Evolutionary conservation across 64 coral and sea anemone species (phyloP), one percentile per base, ranked within the genome.

Genomic region (Pocillopora verrucosa): DNA sequence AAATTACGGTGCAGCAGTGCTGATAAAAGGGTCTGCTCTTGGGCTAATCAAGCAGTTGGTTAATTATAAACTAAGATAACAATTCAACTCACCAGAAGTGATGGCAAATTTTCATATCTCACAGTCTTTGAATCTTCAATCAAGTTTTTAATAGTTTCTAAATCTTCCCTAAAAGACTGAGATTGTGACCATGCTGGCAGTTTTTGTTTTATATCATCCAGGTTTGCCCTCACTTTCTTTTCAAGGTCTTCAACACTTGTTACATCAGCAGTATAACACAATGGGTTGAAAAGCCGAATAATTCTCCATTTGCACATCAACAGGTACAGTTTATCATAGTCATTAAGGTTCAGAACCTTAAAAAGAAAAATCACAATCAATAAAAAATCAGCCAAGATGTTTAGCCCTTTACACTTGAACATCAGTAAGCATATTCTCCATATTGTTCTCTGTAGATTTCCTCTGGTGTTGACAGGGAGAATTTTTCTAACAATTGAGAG

Each of bases 281-380:
- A 57, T 0, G 63, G 63, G 64, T 85, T 85, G 65, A 85, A 85
- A 37, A 85, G 16, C 22, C 65, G 36, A 24, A 26, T 38, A 3
- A 85, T 10, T n/a, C 30, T 85, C 82, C 82, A 85, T 72, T 85
- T 85, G 45, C 37, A 85, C 82, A 85, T 85, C 22, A 85, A 45
- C 17, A 85, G 34, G 36, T 85, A 85, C 56, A 85, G 37, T 65
- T 85, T 85, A 41, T 85, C 82, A 56, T 85, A 85, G 38, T 41
- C 36, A 72, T 85, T 85, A 20, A 85, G 82, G 19, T 70, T 20
- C 20, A 38, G 80, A 6, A 7, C 13, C 80, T 72, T 56, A 19
- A 22, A 13, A 77, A 77, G 56, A 3, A 77, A 70, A 70, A 24
- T 11, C 22, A 7, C 11, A 1, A 5, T 63, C 13, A 19, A 65